Base-by-base conservation (phyloP, 2,797 vertebrate genomes). In the Podarcis lilfordi region DNA sequence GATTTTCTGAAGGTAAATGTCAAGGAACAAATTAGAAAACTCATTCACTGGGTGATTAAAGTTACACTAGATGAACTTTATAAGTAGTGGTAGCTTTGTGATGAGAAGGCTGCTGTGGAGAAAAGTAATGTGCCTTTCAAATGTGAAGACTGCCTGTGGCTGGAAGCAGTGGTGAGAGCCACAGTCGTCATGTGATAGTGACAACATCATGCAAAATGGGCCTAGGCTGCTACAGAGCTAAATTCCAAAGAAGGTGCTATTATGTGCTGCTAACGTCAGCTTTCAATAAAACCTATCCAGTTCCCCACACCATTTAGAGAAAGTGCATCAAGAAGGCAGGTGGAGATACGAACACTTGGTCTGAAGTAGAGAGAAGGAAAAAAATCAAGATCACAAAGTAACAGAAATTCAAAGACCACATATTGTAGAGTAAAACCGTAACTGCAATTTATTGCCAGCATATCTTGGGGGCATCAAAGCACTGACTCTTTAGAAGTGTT, bases 21-120 rank as follows among this genome's bases (percentile, higher is more conserved):
- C 61, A 84, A 88, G 59, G 27, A 78, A 17, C 40, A 71, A 27
- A 59, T 77, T 71, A 79, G 45, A 88, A 83, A 88, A 84, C 8
- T 40, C 43, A 84, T 78, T 83, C 27, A 40, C 32, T 27, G 43
- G 10, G 32, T 82, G 80, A 76, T 82, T 43, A 66, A 66, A 82
- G 11, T 82, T 66, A n/a, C 27, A 15, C 17, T 72, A n/a, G 5
- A 13, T 43, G 32, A 72, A 59, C 21, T 66, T 68, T 64, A 81
- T 7, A 61, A 29, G 4, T 35, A 80, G 43, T 29, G 50, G 35
- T 19, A 40, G 32, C 40, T 64, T 82, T 55, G 77, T 11, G 43
- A 35, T 32, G 17, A 82, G 64, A 43, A 82, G n/a, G 21, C 69
- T 87, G 59, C 79, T 15, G 8, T 61, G 29, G 10, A 81, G 50